Evolutionary conservation across 1,140 invertebrate genomes (phyloP).

Genomic region (Cotesia vestalis): DNA sequence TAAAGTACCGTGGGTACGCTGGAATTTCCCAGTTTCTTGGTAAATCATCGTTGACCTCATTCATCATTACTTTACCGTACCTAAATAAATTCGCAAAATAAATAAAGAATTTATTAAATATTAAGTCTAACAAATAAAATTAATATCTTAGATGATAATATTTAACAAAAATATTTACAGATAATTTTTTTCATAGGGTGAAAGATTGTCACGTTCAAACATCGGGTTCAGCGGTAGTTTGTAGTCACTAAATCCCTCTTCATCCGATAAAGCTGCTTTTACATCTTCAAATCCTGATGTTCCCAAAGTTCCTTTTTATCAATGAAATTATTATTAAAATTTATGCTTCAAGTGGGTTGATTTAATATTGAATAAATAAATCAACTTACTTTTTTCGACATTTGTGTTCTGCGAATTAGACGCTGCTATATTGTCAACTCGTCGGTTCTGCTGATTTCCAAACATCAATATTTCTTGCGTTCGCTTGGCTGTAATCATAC

Average conservation of each 20-base stretch:
- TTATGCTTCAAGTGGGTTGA: not conserved
- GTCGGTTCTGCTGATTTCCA: constrained; percentile 63
- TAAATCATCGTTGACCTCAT: constrained; percentile 48
- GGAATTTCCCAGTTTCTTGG: constrained; percentile 48
- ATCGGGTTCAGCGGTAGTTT: constrained; percentile 40
- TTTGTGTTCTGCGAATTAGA: constrained; percentile 41
- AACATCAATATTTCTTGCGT: constrained; percentile 64
- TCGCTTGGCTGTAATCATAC: constrained; percentile 54
- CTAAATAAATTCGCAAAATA: constrained; percentile 35
- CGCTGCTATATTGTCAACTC: constrained; percentile 41
- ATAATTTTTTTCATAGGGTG: constrained; percentile 50
- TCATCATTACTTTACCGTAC: constrained; percentile 51
- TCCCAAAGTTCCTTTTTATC: constrained; percentile 41
- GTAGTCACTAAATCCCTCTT: constrained; percentile 39
- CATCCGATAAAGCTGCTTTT: constrained; percentile 44
- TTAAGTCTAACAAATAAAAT: not conserved
- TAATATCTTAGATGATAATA: not conserved
- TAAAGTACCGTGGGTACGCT: constrained; percentile 47
- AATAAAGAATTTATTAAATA: constrained; percentile 9
- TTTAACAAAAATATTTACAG: constrained; percentile 46
- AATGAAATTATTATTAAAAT: constrained; percentile 28
- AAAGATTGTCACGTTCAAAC: constrained; percentile 43
- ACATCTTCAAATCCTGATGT: constrained; percentile 47
- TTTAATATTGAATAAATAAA: constrained; percentile 12
- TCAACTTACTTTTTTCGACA: constrained; percentile 54